A percentile compares a stretch with the other conserved stretches of the same genome.
These are phyloP conservation scores for Lithophane ornitopus DNA, from an alignment of 2,888 invertebrate species.

Conservation along the genomic window DNA sequence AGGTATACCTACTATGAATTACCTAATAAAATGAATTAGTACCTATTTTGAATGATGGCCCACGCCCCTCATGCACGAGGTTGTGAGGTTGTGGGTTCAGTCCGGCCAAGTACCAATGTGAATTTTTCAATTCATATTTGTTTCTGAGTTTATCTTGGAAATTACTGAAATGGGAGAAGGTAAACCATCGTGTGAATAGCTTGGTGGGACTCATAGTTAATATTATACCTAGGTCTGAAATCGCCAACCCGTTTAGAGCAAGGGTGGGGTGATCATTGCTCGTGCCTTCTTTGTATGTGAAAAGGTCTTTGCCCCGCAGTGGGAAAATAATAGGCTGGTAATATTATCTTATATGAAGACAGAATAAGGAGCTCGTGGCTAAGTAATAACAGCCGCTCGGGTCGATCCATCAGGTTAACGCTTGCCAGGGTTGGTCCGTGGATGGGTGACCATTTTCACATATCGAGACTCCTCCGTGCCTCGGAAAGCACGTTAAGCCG, in stretches of 20 bases:
- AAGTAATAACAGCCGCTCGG: too few relatives aligned
- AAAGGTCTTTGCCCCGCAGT: not conserved
- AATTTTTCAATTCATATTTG: too few relatives aligned
- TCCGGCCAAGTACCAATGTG: too few relatives aligned
- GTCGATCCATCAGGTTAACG: too few relatives aligned
- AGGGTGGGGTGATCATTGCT: not conserved
- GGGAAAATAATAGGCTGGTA: not conserved
- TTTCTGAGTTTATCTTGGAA: not conserved
- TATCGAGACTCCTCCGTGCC: too few relatives aligned
- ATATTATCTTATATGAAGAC: not conserved
- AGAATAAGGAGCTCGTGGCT: too few relatives aligned
- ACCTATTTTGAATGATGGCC: not conserved
- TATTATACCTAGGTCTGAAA: not conserved
- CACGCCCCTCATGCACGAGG: too few relatives aligned
- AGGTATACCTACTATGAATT: not conserved
- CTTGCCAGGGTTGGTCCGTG: too few relatives aligned
- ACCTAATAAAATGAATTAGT: not conserved
- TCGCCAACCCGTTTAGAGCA: not conserved
- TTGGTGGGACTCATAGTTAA: too few relatives aligned
- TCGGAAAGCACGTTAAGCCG: too few relatives aligned
- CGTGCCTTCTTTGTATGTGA: not conserved
- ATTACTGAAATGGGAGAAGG: not conserved
- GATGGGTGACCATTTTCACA: too few relatives aligned
- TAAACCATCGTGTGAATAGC: not conserved
- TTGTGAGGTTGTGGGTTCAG: too few relatives aligned